Evolutionary conservation across 2,888 invertebrate species (phyloP).

Genomic region (Lymantria dispar): DNA sequence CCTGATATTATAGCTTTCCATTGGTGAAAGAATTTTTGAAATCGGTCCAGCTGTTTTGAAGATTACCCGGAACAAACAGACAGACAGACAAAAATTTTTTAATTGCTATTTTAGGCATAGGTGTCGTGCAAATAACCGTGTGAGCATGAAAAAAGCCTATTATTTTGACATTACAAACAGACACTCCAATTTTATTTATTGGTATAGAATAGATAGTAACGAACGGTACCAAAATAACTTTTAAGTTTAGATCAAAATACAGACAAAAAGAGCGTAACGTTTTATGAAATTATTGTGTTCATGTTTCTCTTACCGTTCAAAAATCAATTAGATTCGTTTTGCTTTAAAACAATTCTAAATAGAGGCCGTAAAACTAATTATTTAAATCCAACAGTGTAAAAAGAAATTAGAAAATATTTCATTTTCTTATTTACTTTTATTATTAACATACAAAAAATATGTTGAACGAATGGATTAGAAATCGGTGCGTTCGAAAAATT

Average conservation of each 20-base stretch:
- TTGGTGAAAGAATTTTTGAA: too few species aligned
- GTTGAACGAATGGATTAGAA: conserved; percentile 12
- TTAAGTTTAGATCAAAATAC: background rate
- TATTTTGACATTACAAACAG: too few species aligned
- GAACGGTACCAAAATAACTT: background rate
- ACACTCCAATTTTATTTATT: too few species aligned
- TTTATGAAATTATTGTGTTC: conserved; percentile 10
- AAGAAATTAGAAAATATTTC: conserved; percentile 3
- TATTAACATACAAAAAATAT: conserved; percentile 4
- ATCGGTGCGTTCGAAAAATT: conserved; percentile 4
- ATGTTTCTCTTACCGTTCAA: conserved; percentile 10
- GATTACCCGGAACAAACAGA: too few species aligned
- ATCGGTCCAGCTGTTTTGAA: too few species aligned
- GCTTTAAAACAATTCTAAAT: conserved; percentile 9
- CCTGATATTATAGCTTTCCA: too few species aligned
- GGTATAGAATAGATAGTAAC: too few species aligned
- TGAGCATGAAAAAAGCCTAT: too few species aligned
- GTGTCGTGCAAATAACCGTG: too few species aligned
- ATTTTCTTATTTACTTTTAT: background rate
- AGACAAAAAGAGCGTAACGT: conserved; percentile 7
- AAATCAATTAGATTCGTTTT: conserved; percentile 22
- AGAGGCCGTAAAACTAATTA: conserved; percentile 19
- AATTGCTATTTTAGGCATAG: too few species aligned
- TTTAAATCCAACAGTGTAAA: conserved; percentile 17
- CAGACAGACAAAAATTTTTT: too few species aligned